Evolutionary conservation across 2,113 vertebrate species (phyloP).

Genomic region (Cricetomys ansorgei): DNA sequence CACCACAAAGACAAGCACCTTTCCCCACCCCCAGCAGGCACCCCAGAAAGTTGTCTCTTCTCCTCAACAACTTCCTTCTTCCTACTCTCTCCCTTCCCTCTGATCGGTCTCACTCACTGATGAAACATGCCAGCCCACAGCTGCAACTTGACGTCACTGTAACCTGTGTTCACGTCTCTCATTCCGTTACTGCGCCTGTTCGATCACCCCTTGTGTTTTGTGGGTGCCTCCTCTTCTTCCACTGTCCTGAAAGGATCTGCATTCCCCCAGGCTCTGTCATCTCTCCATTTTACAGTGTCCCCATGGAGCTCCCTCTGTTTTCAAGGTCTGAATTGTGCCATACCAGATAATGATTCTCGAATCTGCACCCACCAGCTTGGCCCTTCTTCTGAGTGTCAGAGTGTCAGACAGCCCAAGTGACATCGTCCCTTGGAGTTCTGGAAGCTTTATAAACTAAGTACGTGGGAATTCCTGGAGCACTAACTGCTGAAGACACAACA

Average conservation of each 20-base stretch:
- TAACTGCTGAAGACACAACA: not conserved
- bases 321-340: not conserved
- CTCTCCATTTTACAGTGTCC: not conserved
- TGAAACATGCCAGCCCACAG: too few relatives aligned
- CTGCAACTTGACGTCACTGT: not conserved
- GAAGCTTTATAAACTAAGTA: not conserved
- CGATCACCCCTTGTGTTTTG: not conserved
- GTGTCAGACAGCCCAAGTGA: not conserved
- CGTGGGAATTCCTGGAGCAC: not conserved
- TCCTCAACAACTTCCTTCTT: too few relatives aligned
- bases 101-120: too few relatives aligned
- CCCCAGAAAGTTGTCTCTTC: too few relatives aligned
- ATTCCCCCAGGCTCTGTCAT: not conserved
- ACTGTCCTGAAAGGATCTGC: not conserved
- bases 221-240: not conserved
- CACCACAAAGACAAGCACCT: too few relatives aligned
- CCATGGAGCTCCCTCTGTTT: not conserved
- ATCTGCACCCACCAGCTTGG: not conserved
- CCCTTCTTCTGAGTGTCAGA: not conserved
- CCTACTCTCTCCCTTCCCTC: too few relatives aligned
- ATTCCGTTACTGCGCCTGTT: not conserved
- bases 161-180: not conserved
- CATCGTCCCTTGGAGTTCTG: not conserved
- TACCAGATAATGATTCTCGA: not conserved
- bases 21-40: too few relatives aligned